phyloP scores from a whole-genome alignment of 2,888 invertebrate genomes.

The Tanytarsus gracilentus region DNA sequence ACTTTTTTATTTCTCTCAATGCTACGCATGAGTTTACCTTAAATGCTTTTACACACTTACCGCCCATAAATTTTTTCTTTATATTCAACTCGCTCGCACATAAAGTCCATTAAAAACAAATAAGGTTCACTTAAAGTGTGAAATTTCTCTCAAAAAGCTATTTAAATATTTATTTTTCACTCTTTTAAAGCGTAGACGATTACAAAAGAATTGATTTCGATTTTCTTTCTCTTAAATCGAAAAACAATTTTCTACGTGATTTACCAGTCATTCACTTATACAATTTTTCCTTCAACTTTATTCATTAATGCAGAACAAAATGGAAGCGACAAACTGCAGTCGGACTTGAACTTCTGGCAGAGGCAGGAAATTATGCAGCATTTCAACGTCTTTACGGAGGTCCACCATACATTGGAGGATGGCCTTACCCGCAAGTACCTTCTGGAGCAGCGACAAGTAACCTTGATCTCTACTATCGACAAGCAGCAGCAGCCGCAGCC shows the following conservation, averaged over 20 bases:
- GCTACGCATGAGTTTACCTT: neutral
- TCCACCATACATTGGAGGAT: conserved; percentile 57
- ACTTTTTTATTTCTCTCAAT: neutral
- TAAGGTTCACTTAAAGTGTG: conserved; percentile 10
- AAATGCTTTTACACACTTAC: neutral
- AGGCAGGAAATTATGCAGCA: conserved; percentile 96
- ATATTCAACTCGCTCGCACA: neutral
- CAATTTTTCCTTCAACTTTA: neutral
- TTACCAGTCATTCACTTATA: conserved; percentile 2
- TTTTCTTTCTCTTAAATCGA: neutral
- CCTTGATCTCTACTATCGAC: conserved; percentile 72
- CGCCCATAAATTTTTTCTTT: neutral
- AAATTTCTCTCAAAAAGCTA: neutral
- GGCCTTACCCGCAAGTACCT: conserved; percentile 53
- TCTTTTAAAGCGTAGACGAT: neutral
- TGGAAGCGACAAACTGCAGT: conserved; percentile 99
- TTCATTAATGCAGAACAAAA: conserved; percentile 65
- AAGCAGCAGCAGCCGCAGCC: conserved; percentile 68
- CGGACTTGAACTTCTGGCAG: conserved; percentile 89
- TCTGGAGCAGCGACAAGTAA: conserved; percentile 56
- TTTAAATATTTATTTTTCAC: conserved; percentile 4
- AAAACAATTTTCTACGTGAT: conserved; percentile 26
- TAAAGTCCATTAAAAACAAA: neutral
- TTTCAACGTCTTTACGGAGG: conserved; percentile 87
- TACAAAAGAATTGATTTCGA: conserved; percentile 5